Base-by-base conservation (phyloP, 2,888 invertebrate genomes). In the Ormyrus pomaceus region DNA sequence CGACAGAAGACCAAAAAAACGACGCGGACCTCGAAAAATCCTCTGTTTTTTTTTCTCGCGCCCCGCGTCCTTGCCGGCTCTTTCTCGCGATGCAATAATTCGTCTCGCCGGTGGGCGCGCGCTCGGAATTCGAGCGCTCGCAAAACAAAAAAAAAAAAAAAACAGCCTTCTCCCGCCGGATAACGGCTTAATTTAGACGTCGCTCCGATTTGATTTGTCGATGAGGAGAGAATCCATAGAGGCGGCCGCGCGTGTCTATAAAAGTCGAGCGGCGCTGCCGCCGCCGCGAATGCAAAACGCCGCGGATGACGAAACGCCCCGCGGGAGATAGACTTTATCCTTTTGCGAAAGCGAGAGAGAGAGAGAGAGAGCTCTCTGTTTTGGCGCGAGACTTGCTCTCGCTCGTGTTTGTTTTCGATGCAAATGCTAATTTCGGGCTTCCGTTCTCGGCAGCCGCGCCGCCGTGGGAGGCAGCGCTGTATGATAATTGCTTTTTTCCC, bases 181-280 rank as follows among this genome's bases (percentile, higher is more conserved):
- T 69, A 69, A 69, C 69, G 69, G 55, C 69, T 69, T 69, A 69
- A 69, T 69, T 69, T 69, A 69, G 69, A 58, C 68, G 53, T 34
- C n/a, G 56, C 11, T 69, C 69, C 56, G 56, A 69, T 69, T 69
- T 56, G 69, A 69, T 69, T 56, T 56, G 69, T 46, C 69, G 69
- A 46, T n/a, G 56, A 8, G 69, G 34, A 59, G 19, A 19, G 34
- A 34, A 34, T 34, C 34, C 34, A 34, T 4, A 34, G 34, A 34
- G 34, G 34, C 34, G 34, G 34, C 59, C 4, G 50, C 48, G 19
- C n/a, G 56, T 56, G 50, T 71, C 71, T 55, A 71, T 48, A 71
- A 71, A 50, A 59, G 34, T 34, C 34, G 34, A 34, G 34, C 34
- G 34, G 4, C 34, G 34, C 34, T 34, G 34, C 34, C 4, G 34